phyloP scores from a whole-genome alignment of 2,888 invertebrate genomes.

The Venustoraphidia nigricollis region DNA sequence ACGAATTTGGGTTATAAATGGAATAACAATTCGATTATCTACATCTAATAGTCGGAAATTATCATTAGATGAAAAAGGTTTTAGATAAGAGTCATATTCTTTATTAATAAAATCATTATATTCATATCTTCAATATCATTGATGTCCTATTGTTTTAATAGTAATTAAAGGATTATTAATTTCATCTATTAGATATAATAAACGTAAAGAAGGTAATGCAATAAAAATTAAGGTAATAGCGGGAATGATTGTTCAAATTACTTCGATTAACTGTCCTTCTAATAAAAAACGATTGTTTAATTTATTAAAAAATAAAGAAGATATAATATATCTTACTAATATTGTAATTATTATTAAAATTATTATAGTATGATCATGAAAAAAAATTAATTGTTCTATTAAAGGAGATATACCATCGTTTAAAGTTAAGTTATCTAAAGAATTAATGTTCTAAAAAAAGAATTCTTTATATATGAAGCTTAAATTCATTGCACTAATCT shows the following conservation, averaged over 20 bases:
- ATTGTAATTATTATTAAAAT: slow-evolving; percentile 45
- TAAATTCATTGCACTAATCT: slow-evolving; percentile 47
- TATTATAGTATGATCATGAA: slow-evolving; percentile 44
- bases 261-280: slow-evolving; percentile 44
- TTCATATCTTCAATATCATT: slow-evolving; percentile 50
- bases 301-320: slow-evolving; percentile 37
- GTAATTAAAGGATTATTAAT: slow-evolving; percentile 38
- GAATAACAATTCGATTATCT: slow-evolving; percentile 42
- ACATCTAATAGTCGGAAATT: slow-evolving; percentile 45
- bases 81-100: slow-evolving; percentile 48
- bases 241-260: slow-evolving; percentile 47
- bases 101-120: slow-evolving; percentile 42
- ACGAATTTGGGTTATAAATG: slow-evolving; percentile 45
- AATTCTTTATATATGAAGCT: slow-evolving; percentile 47
- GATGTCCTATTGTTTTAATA: slow-evolving; percentile 39
- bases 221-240: slow-evolving; percentile 45
- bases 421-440: slow-evolving; percentile 27
- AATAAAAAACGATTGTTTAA: slow-evolving; percentile 38
- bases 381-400: slow-evolving; percentile 51
- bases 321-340: slow-evolving; percentile 40
- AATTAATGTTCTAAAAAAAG: slow-evolving; percentile 27
- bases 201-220: slow-evolving; percentile 41
- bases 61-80: slow-evolving; percentile 25
- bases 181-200: slow-evolving; percentile 47
- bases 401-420: slow-evolving; percentile 45